Base-by-base conservation (phyloP, 2,113 vertebrate species). In the Oncorhynchus keta region DNA sequence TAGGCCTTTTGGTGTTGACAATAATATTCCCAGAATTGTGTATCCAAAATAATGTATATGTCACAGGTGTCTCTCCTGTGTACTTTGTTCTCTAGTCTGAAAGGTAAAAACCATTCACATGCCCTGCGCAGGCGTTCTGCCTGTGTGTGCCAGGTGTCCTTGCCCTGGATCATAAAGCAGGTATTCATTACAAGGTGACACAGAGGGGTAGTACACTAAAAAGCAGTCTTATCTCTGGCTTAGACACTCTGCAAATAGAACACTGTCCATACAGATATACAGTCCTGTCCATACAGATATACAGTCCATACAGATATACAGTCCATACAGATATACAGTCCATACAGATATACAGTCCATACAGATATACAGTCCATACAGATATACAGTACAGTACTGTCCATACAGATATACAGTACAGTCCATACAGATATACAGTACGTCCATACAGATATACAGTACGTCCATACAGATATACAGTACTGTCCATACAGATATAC, bases 1-100 rank as follows among this genome's bases (percentile, higher is more conserved):
- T 22, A 24, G 30, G 13, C 22, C 49, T 26, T 13, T 20, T 12
- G 4, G 24, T 49, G 13, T 0, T 26, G 9, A 73, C 12, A 49
- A 14, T 28, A 28, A 28, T 59, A 7, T 51, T 49, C 75, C 22
- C 18, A 6, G 26, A 39, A 26, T 55, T 55, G 14, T 51, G 2
- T 18, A 14, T 18, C 9, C 39, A 11, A 73, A 72, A 74, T 76
- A 76, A 72, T 66, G 22, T 69, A 12, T 26, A 26, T n/a, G 70
- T 62, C 14, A 51, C 32, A n/a, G 68, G 13, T 48, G 9, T 84
- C 76, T 84, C 71, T 39, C 65, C 65, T 72, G 14, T 90, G 92
- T 79, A 94, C 93, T 93, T 93, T 93, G 92, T 89, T 81, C 93
- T 84, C 85, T 91, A 85, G 85, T 87, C 90, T 82, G 84, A 79